Evolutionary conservation across 2,888 invertebrate species (phyloP), one percentile per base, ranked within the genome.

Genomic region (Urechis unicinctus): DNA sequence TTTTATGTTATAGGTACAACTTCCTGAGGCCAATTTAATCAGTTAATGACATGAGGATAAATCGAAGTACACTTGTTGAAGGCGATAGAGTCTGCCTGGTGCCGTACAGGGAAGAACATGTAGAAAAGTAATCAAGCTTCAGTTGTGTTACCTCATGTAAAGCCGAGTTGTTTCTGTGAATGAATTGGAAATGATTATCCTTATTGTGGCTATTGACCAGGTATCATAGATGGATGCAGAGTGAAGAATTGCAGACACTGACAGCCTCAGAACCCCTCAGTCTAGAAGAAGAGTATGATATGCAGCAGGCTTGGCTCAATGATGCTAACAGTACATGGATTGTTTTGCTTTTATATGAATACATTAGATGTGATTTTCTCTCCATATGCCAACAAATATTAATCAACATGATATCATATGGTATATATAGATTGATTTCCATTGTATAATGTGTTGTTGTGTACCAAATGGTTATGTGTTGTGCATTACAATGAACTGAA

Each of bases 201-300:
- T n/a, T n/a, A n/a, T n/a, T n/a, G n/a, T n/a, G n/a, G 9, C 36
- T 13, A 17, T 36, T 36, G 9, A 36, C 17, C 17, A 90, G 90
- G 70, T 96, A 97, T 76, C 92, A 96, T 75, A 78, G 83, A 61
- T 97, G 96, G 96, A 96, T 96, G 96, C 83, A 88, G 72, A 87
- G 86, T 45, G 82, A 85, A 65, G 89, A 90, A 74, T 80, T 96
- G 22, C 88, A 87, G 70, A 79, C 83, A 63, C 80, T 91, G 48
- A 97, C 96, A 6, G 93, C 89, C 4, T 96, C 96, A 0, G 91
- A 94, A 72, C 87, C 89, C 1, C 79, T 97, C 46, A 84, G 86
- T 0, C 74, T 95, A 44, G 84, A 87, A 52, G 85, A 94, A 75
- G 97, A 97, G 80, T 94, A 88, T 81, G 82, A 84, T 64, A 96